These are phyloP conservation scores for Chaenogobius annularis DNA, from an alignment of 2,113 vertebrate species.

Conservation along the genomic window DNA sequence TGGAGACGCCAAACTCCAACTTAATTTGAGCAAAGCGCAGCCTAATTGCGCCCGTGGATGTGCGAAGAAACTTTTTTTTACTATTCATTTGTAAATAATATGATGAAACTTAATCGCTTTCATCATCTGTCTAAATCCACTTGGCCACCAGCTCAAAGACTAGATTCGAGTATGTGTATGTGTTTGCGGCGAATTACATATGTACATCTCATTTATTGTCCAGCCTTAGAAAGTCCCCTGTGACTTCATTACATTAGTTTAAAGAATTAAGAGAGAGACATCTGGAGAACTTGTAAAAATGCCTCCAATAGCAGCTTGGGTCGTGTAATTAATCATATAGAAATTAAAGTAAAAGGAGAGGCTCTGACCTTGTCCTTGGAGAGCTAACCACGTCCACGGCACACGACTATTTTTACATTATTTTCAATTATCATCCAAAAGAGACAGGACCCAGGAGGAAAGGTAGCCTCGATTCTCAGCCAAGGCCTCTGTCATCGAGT, in stretches of 20 bases:
- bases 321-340: slow-evolving; percentile 73
- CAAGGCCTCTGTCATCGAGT: slow-evolving; percentile 63
- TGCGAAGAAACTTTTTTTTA: too few species aligned
- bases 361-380: slow-evolving; percentile 69
- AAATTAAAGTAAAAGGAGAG: slow-evolving; percentile 72
- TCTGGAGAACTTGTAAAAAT: slow-evolving; percentile 58
- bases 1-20: too few species aligned
- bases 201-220: slow-evolving; percentile 22
- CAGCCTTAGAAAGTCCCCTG: slow-evolving; percentile 11
- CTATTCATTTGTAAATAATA: too few species aligned
- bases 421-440: slow-evolving; percentile 79
- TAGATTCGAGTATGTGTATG: neutral
- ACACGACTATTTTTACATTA: slow-evolving; percentile 77
- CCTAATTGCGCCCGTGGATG: too few species aligned
- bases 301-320: slow-evolving; percentile 25
- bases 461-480: slow-evolving; percentile 65
- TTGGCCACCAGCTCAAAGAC: too few species aligned
- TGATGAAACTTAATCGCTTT: too few species aligned
- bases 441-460: slow-evolving; percentile 65
- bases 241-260: slow-evolving; percentile 29
- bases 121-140: too few species aligned
- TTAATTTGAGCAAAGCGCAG: too few species aligned
- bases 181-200: slow-evolving; percentile 19
- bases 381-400: slow-evolving; percentile 65
- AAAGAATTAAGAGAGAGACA: slow-evolving; percentile 39